Evolutionary conservation across 1,140 invertebrate species (phyloP).

Genomic region (Drosophila cardini): DNA sequence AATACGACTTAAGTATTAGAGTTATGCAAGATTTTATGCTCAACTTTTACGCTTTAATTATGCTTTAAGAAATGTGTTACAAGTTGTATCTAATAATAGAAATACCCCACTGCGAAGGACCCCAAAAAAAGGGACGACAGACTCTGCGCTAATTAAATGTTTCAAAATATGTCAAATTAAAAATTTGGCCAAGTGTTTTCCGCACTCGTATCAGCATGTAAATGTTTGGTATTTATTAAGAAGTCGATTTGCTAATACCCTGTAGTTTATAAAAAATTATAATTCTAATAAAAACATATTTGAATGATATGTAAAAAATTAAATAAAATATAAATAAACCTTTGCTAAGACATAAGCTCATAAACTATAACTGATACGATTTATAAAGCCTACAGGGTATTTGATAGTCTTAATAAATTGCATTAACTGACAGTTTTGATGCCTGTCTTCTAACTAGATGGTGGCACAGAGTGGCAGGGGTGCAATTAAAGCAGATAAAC

Average conservation of each 20-base stretch:
- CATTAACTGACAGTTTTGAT: background rate
- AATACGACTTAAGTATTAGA: no score
- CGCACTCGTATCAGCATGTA: slow-evolving; percentile 16
- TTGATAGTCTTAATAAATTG: background rate
- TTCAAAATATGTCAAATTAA: slow-evolving; percentile 38
- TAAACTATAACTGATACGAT: background rate
- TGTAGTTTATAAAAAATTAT: background rate
- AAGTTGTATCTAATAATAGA: background rate
- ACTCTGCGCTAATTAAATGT: slow-evolving; percentile 58
- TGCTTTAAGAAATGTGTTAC: background rate
- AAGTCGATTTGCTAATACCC: slow-evolving; percentile 6
- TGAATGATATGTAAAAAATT: no score
- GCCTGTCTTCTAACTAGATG: slow-evolving; percentile 24
- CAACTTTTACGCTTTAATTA: background rate
- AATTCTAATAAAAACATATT: background rate
- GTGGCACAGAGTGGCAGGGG: slow-evolving; percentile 1
- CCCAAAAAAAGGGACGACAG: background rate
- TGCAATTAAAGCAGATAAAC: slow-evolving; percentile 81
- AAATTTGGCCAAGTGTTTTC: slow-evolving; percentile 25
- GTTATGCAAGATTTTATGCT: background rate
- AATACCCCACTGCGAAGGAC: background rate
- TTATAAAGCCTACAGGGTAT: slow-evolving; percentile 1
- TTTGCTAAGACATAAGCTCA: no score
- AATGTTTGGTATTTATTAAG: slow-evolving; percentile 24
- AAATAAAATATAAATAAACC: no score